phyloP scores from a whole-genome alignment of 1,140 invertebrate species.

The Dryas iulia region DNA sequence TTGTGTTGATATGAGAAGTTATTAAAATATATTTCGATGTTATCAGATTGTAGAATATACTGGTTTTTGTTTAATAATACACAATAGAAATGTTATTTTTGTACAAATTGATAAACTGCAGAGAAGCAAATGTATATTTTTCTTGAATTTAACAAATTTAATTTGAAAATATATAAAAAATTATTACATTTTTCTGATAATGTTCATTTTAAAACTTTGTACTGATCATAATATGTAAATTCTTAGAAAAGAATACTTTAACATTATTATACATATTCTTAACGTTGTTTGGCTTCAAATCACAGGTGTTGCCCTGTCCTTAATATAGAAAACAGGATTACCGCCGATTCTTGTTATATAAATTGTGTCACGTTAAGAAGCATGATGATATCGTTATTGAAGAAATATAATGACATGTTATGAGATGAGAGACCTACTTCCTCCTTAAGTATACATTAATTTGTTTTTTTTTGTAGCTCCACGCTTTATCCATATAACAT shows the following conservation, averaged over 20 bases:
- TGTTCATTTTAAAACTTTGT: no score
- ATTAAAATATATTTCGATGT: not conserved
- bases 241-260: slow-evolving; percentile 21
- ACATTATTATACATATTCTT: slow-evolving; percentile 24
- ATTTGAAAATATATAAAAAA: no score
- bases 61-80: no score
- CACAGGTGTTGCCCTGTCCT: slow-evolving; percentile 25
- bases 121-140: no score
- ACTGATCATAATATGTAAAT: not conserved
- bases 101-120: no score
- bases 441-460: no score
- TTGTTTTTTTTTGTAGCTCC: no score
- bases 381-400: not conserved
- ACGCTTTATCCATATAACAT: no score
- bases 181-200: no score
- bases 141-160: no score
- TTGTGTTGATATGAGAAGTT: not conserved
- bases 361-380: slow-evolving; percentile 24
- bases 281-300: slow-evolving; percentile 29
- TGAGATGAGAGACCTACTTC: no score
- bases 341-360: slow-evolving; percentile 25
- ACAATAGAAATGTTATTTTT: no score
- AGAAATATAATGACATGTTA: not conserved
- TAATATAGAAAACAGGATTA: slow-evolving; percentile 34
- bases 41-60: not conserved